Evolutionary conservation across 2,888 invertebrate genomes (phyloP), one percentile per base, ranked within the genome.

Genomic region (Caenorhabditis sinica): DNA sequence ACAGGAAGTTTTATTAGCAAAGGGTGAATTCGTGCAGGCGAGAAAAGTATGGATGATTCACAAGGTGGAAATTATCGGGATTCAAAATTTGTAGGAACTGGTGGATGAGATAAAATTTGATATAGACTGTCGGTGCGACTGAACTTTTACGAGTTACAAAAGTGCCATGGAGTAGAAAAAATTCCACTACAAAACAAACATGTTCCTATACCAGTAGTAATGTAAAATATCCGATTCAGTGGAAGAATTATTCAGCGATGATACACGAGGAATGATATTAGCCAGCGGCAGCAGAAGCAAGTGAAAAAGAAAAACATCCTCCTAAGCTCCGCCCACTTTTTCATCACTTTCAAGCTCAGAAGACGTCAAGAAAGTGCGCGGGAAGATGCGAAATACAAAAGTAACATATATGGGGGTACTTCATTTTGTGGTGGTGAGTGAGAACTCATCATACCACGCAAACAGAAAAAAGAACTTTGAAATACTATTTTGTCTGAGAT

Each of bases 311-410:
- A 71, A 58, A 68, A 51, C 33, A 36, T 20, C 20, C n/a, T 49
- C n/a, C 15, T 6, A 66, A 23, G 11, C 68, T 53, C 68, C 68
- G 68, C 68, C 68, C 51, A n/a, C 15, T 51, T 33, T 9, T 53
- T 66, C 45, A n/a, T 49, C 40, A 71, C 36, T 6, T n/a, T 71
- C 71, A 43, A 49, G 51, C 17, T 20, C 13, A 9, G 61, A 49
- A 49, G 51, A 61, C 74, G 74, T 58, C 71, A 74, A 61, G 28
- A 74, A 61, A 74, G 63, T 74, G 63, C 53, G 61, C 20, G 30
- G 43, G 45, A 43, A 60, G 49, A 49, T 45, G 20, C 33, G 33
- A 36, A 61, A 61, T 49, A 49, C 49, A 49, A 49, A 45, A 49
- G 30, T 23, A 45, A 28, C 15, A 51, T 51, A 8, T 33, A 11